Percentiles rank a stretch among this genome's conserved stretches.
These are phyloP conservation scores for Anastrepha ludens DNA, from an alignment of 1,140 invertebrate species.

Conservation along the genomic window DNA sequence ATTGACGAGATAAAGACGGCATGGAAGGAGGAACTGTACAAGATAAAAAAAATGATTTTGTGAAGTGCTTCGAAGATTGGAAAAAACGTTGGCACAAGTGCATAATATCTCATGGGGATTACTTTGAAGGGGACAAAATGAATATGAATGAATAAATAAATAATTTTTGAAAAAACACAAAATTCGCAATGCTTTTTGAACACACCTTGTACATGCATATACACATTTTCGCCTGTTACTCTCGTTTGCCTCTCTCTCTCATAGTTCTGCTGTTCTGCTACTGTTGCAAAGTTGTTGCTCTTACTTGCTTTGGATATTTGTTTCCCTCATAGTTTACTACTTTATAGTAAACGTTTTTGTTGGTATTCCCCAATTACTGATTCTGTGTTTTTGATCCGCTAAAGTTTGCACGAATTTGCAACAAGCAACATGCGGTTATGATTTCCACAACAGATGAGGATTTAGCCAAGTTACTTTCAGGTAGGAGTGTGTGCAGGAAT, in stretches of 20 bases:
- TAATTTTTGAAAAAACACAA: too few species aligned
- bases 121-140: too few species aligned
- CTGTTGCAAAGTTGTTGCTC: slow-evolving; percentile 16
- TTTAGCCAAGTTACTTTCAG: not conserved
- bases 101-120: too few species aligned
- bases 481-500: not conserved
- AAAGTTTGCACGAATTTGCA: slow-evolving; percentile 29
- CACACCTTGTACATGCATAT: too few species aligned
- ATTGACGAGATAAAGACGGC: too few species aligned
- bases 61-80: too few species aligned
- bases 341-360: not conserved
- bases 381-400: not conserved
- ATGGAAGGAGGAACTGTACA: too few species aligned
- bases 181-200: too few species aligned
- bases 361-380: not conserved
- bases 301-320: not conserved
- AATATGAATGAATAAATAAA: too few species aligned
- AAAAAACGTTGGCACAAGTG: too few species aligned
- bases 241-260: not conserved
- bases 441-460: not conserved
- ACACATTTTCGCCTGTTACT: not conserved
- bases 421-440: slow-evolving; percentile 34
- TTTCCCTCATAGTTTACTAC: not conserved
- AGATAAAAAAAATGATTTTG: too few species aligned
- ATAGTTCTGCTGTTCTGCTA: not conserved